Base-by-base conservation (phyloP, 2,113 vertebrate species). In the Melanocharis versteri region DNA sequence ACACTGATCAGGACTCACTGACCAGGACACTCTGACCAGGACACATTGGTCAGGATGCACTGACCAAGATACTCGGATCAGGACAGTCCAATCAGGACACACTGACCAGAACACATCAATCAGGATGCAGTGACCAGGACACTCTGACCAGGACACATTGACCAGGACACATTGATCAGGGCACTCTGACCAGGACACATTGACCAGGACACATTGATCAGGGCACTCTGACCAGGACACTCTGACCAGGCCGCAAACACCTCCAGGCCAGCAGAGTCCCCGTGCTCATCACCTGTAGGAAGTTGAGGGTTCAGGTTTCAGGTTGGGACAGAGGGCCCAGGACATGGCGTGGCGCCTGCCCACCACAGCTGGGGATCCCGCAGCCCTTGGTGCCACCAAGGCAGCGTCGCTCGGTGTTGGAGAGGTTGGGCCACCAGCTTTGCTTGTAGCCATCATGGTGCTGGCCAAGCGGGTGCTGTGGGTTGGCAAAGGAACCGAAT, bases 81-180 rank as follows among this genome's bases (percentile, higher is more conserved):
- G 51, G 7, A 28, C 21, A 56, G 23, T 1, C 1, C 1, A 3
- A 22, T 1, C 56, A 12, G 71, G 18, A 30, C 24, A 30, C 9
- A 0, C 15, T 5, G 27, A 31, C 13, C 15, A 3, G 35, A 9
- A 37, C 33, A 50, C 2, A 9, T 7, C 3, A 7, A 50, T 3
- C n/a, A 30, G n/a, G 11, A 39, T 10, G 39, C 9, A 1, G 3
- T 4, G 19, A 30, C 7, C 45, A 11, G 35, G 8, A 24, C 35
- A 39, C 6, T 1, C 1, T 23, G 35, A 10, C 9, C 21, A 4
- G 48, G 4, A 13, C 68, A 70, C 8, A 0, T 2, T 28, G 33
- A 21, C 4, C 54, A 18, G 70, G 24, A 35, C 17, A 57, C 24
- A 2, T 2, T 5, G 10, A n/a, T 3, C 24, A 28, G 51, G 23